Evolutionary conservation across 1,140 invertebrate genomes (phyloP), one percentile per base, ranked within the genome.

Genomic region (Propsilocerus akamusi): DNA sequence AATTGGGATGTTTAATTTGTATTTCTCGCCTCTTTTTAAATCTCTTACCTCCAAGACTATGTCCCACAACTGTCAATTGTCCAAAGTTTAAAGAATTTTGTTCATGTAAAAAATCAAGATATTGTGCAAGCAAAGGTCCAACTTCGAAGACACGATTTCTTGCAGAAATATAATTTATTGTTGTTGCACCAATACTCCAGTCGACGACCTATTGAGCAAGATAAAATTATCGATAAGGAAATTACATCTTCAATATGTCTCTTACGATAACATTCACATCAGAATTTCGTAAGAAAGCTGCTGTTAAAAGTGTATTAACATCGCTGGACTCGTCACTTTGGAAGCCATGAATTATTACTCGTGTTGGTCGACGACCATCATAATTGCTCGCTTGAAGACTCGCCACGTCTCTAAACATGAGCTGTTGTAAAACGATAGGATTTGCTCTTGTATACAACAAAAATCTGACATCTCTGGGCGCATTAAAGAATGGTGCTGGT

Each of bases 21-120:
- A n/a, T n/a, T n/a, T n/a, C n/a, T n/a, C n/a, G n/a, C n/a, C n/a
- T n/a, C n/a, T n/a, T n/a, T n/a, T n/a, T n/a, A n/a, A n/a, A n/a
- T n/a, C n/a, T n/a, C n/a, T n/a, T n/a, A n/a, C n/a, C n/a, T 2
- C 80, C 80, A 2, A 83, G 64, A 55, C 77, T 80, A 61, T 80
- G 80, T 0, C 80, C 80, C 49, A 82, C 68, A 28, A 82, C 56
- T 54, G 82, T 78, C 24, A 75, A 59, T 30, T 66, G 55, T 2
- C 56, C 51, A 0, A 59, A 50, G 0, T 41, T 41, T 7, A 41
- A 8, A 41, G 22, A 17, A 20, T 17, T 17, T 8, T 41, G 17
- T 55, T 37, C 70, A 54, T 0, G 20, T 14, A 1, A 37, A 14
- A 14, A 41, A 17, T 20, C 22, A 2, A 41, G 11, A 25, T 47